Base-by-base conservation (phyloP, 2,888 invertebrate species). In the Acleris laterana region DNA sequence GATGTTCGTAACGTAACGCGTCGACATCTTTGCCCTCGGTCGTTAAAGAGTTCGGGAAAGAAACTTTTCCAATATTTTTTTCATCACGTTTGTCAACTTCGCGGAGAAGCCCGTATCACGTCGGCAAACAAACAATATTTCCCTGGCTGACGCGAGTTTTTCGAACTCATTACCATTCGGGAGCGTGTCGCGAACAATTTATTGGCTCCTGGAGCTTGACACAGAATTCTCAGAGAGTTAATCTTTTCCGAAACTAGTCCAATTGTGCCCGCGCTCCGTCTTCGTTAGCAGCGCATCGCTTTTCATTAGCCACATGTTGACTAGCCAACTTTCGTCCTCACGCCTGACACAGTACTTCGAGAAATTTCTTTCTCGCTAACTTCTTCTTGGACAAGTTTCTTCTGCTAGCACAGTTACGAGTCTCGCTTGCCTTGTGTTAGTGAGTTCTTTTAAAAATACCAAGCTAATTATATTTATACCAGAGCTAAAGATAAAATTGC, bases 21-120 rank as follows among this genome's bases (percentile, higher is more conserved):
- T 32, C 58, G 38, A 57, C 57, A 74, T 73, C 75, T 73, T 75
- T 74, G 71, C 68, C 70, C 75, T 73, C 74, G 77, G 75, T 76
- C 71, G 78, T 84, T 83, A 78, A 81, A 78, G 76, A 83, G 78
- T 74, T 79, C 73, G 70, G 69, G 71, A 69, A 69, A 66, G 58
- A 80, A 90, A 89, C 84, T 90, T 90, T 87, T 82, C 85, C 86
- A 89, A 90, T 90, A 90, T 89, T 88, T 88, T 89, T 88, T 86
- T 85, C 85, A 87, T 89, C 84, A 83, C 79, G 82, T 85, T 84
- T 84, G 84, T 87, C 84, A 88, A 85, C 81, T 85, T 83, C 71
- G 75, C 42, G 60, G 51, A 71, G 77, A 72, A 75, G 71, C 73
- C 74, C 74, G 81, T 82, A 82, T 86, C 85, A 83, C 81, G 81